These are phyloP conservation scores for Notiomystis cincta DNA, from an alignment of 2,113 vertebrate species.

Conservation along the genomic window DNA sequence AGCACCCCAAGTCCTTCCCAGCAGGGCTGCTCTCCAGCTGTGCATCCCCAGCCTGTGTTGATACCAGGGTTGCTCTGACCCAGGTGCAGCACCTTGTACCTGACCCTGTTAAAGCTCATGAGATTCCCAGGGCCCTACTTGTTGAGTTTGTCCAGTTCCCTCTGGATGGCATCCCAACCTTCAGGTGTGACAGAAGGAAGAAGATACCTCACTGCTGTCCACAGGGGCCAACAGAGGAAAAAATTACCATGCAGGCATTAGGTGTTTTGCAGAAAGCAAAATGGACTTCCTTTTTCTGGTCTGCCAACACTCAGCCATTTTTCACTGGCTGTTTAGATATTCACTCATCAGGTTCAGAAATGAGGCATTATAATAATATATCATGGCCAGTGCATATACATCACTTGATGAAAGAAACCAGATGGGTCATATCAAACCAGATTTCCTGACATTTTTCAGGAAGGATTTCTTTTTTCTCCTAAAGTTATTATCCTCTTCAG, in stretches of 20 bases:
- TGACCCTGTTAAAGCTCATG: background rate
- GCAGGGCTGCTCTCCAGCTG: background rate
- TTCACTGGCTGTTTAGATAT: background rate
- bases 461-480: background rate
- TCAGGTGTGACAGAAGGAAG: background rate
- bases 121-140: background rate
- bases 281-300: background rate
- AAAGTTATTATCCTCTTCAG: background rate
- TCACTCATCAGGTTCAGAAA: background rate
- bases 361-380: background rate
- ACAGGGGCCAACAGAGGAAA: background rate
- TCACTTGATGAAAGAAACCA: background rate
- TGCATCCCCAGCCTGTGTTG: background rate
- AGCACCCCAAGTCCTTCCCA: background rate
- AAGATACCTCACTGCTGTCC: background rate
- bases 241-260: background rate
- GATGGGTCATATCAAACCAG: background rate
- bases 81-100: background rate
- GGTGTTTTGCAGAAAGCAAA: background rate
- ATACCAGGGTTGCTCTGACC: background rate
- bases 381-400: background rate
- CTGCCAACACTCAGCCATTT: background rate
- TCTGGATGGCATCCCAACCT: background rate
- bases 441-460: constrained; percentile 20
- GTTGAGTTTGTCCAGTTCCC: background rate